Conservation (phyloP, 2,888 invertebrate species). For the Rhyacophila evoluta region DNA sequence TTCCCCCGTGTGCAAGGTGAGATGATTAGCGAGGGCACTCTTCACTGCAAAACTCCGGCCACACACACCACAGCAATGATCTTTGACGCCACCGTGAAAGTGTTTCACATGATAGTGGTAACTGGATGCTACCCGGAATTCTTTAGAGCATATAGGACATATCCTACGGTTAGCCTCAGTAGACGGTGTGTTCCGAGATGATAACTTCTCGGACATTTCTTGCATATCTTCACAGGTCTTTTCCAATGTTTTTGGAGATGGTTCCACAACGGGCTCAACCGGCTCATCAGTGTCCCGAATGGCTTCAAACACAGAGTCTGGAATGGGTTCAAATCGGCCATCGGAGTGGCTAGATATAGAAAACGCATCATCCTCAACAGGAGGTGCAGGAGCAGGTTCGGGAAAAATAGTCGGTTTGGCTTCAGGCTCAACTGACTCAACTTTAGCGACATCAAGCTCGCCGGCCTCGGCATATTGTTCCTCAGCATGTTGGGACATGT, state of each 20-base stretch:
- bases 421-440: neutral
- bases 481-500: slow-evolving; percentile 63
- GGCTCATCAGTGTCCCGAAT: slow-evolving; percentile 61
- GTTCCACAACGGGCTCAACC: neutral
- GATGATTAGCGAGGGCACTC: slow-evolving; percentile 64
- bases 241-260: slow-evolving; percentile 35
- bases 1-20: slow-evolving; percentile 64
- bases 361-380: slow-evolving; percentile 44
- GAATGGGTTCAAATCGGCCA: slow-evolving; percentile 59
- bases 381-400: neutral
- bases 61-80: slow-evolving; percentile 67
- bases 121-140: slow-evolving; percentile 66
- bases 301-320: slow-evolving; percentile 61
- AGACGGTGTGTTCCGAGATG: slow-evolving; percentile 32
- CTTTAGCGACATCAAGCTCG: neutral
- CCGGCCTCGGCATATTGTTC: slow-evolving; percentile 54
- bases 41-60: slow-evolving; percentile 66
- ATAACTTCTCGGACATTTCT: slow-evolving; percentile 42
- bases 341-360: slow-evolving; percentile 57
- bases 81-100: slow-evolving; percentile 64
- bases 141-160: slow-evolving; percentile 67
- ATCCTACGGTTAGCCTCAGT: slow-evolving; percentile 57
- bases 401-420: neutral
- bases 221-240: slow-evolving; percentile 40
- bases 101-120: slow-evolving; percentile 70